phyloP scores from a whole-genome alignment of 2,113 vertebrate species.

The Myotis lucifugus region DNA sequence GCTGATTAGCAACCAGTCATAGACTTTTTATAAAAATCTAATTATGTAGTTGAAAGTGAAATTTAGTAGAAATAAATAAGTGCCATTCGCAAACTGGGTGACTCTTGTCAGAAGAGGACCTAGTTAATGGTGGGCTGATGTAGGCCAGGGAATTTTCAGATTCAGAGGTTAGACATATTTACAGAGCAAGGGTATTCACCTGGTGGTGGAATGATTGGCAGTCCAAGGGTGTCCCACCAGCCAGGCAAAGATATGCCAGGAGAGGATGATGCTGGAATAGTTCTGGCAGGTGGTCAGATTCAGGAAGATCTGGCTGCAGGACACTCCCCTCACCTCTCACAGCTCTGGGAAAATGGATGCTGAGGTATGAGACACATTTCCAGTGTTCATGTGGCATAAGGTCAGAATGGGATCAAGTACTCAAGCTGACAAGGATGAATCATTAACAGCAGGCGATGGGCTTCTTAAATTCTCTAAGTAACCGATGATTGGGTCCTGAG shows the following conservation, averaged over 20 bases:
- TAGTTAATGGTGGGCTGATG: background rate
- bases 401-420: background rate
- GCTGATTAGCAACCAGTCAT: constrained; percentile 79
- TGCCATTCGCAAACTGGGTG: constrained; percentile 68
- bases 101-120: constrained; percentile 69
- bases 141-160: background rate
- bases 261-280: background rate
- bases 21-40: constrained; percentile 72
- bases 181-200: background rate
- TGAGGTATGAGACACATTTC: background rate
- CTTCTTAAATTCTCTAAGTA: background rate
- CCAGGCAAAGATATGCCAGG: background rate
- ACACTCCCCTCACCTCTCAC: background rate
- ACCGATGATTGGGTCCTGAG: background rate
- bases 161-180: background rate
- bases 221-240: background rate
- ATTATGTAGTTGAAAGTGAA: constrained; percentile 82
- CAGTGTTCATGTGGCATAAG: background rate
- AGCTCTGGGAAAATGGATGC: background rate
- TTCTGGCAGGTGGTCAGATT: background rate
- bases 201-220: background rate
- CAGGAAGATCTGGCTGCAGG: background rate
- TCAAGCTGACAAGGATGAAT: background rate
- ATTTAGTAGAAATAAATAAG: constrained; percentile 70
- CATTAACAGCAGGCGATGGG: background rate